These are phyloP conservation scores for Spea bombifrons DNA, from an alignment of 2,113 vertebrate genomes.

Conservation along the genomic window DNA sequence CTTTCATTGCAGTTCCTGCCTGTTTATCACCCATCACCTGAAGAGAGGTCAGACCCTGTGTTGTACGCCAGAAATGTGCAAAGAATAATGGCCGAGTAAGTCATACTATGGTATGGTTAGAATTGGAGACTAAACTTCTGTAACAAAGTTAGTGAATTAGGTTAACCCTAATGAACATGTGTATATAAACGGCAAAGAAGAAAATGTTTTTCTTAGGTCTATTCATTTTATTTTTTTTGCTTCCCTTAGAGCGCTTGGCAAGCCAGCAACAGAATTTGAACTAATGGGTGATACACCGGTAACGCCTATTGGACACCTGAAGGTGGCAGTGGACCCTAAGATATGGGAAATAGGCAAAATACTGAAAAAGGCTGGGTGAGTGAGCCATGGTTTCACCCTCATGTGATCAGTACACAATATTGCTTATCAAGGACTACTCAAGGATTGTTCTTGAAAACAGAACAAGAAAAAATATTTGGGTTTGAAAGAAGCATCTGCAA, in stretches of 20 bases:
- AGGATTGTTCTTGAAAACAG: background rate
- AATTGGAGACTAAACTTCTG: background rate
- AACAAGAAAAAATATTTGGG: background rate
- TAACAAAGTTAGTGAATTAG: too few relatives aligned
- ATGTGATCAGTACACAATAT: too few relatives aligned
- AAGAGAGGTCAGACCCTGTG: constrained; percentile 74
- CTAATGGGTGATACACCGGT: constrained; percentile 76
- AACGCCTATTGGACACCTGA: constrained; percentile 68
- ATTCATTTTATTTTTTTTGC: background rate
- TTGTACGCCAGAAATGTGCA: constrained; percentile 84
- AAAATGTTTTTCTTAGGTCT: too few relatives aligned
- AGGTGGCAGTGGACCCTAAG: constrained; percentile 72
- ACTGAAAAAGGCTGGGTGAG: constrained; percentile 61
- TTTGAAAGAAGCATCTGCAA: background rate
- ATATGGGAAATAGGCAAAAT: constrained; percentile 66
- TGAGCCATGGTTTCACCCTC: constrained; percentile 35
- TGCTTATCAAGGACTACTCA: background rate
- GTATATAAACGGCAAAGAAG: too few relatives aligned
- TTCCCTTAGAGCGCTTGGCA: constrained; percentile 65
- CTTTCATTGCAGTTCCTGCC: constrained; percentile 75
- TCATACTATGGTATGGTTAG: background rate
- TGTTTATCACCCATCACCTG: constrained; percentile 74
- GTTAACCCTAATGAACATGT: too few relatives aligned
- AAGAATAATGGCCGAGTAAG: constrained; percentile 84
- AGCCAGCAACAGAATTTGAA: constrained; percentile 79